Base-by-base conservation (phyloP, 2,113 vertebrate genomes). In the Probosciger aterrimus region DNA sequence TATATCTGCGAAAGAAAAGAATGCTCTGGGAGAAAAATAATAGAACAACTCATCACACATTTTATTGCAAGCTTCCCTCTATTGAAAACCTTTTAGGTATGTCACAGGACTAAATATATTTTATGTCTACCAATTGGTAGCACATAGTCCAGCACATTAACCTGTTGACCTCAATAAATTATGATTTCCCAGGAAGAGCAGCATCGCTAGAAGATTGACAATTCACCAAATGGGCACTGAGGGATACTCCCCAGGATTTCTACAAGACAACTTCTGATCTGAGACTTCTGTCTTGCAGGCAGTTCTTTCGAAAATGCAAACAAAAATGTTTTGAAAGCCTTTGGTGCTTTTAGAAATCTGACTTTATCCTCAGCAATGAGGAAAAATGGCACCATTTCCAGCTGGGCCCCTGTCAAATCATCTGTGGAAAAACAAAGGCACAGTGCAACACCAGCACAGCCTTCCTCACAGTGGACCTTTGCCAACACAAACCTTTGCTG, bases 111-210 rank as follows among this genome's bases (percentile, higher is more conserved):
- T 95, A 96, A 89, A 91, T 92, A 76, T 94, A 95, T 92, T 96
- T 96, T 94, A 94, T 93, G 88, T 65, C 95, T 89, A 81, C 77
- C 94, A 96, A 95, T 93, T 78, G 93, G 93, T 82, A 96, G 85
- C 95, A 93, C 82, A 62, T 60, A 96, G 92, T 92, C 83, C 95
- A 70, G 82, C 84, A 92, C 81, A 91, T 93, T 97, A 96, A 96
- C 81, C 90, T 18, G 0, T 24, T 70, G 92, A 86, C 81, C 92
- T 94, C 68, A 78, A 68, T 95, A 96, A 96, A 97, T 82, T 96
- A 92, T 88, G 78, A 96, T 96, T 97, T 96, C 88, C 82, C 97
- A 83, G 75, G 49, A 60, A 46, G 80, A 65, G 49, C 6, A 5
- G 88, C 23, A 67, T 44, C 28, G 27, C 80, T 65, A n/a, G 84